These are phyloP conservation scores for Protaetia brevitarsis DNA, from an alignment of 1,140 invertebrate genomes.

Conservation along the genomic window DNA sequence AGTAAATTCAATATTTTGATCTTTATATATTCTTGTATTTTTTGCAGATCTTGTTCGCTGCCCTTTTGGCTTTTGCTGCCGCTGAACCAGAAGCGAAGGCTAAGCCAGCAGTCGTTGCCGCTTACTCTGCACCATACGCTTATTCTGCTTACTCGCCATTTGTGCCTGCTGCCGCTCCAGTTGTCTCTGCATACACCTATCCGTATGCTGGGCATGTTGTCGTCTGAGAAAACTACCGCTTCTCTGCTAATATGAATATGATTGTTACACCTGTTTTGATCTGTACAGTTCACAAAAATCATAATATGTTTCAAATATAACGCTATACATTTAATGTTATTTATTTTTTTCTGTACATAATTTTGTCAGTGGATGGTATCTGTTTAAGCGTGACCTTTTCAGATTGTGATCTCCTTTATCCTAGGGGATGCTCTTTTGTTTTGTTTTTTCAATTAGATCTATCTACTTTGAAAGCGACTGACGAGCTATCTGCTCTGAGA, in stretches of 20 bases:
- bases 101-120: neutral
- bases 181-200: neutral
- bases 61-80: neutral
- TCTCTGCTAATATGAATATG: neutral
- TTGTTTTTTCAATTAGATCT: no score
- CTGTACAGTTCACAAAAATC: constrained; percentile 8
- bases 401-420: no score
- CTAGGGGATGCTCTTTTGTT: no score
- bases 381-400: no score
- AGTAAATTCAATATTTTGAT: neutral
- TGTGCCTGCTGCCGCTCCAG: neutral
- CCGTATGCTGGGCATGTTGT: neutral
- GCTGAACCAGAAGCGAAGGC: neutral
- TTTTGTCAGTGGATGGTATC: no score
- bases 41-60: constrained; percentile 5
- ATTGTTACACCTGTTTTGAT: neutral
- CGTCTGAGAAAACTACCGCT: neutral
- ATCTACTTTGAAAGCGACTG: no score
- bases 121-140: neutral
- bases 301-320: neutral
- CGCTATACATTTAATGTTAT: neutral
- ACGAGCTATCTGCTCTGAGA: no score
- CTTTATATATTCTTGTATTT: neutral
- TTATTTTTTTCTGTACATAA: neutral
- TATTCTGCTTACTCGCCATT: neutral